Evolutionary conservation across 92 coral and sea anemone genomes (phyloP), one percentile per base, ranked within the genome.

Genomic region (Phenganax subtilis): DNA sequence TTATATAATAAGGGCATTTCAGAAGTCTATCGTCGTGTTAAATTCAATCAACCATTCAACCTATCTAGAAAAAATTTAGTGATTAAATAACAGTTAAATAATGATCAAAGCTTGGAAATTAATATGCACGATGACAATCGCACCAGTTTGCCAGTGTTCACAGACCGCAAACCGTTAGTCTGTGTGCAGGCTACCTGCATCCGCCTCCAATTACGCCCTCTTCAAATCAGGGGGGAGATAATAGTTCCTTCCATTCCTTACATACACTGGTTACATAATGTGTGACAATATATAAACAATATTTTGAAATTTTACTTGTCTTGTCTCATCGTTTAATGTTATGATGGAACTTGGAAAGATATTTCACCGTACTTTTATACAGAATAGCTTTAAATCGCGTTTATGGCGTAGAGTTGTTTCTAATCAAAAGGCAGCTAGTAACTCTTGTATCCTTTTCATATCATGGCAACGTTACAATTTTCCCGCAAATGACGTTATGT

Each of bases 361-460:
- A 68, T 11, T 68, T 68, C 73, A 68, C n/a, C 73, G 73, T 30
- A 37, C 73, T 30, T 68, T 15, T 68, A 10, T 30, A n/a, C 8
- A 7, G 37, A 20, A 64, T 68, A 29, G 16, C 57, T 55, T 65
- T 15, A 75, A 75, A 75, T 51, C 20, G 12, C n/a, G 15, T 75
- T 29, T 54, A 75, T 75, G 61, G 37, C 80, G 54, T 55, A 55
- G 12, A 44, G 7, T 75, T 20, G 80, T 20, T 27, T 55, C 58
- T 73, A 0, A 55, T 75, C 80, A 55, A 30, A 75, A 29, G 51
- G 31, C 66, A 54, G 51, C 65, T 68, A n/a, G 17, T 68, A 64
- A 64, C 16, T 14, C 65, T 75, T 75, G 80, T 75, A 75, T 75
- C 80, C 64, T 75, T 75, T 75, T 47, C 6, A 12, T 12, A 25